Percentiles rank a stretch among this genome's conserved stretches.
phyloP scores from a whole-genome alignment of 2,113 vertebrate species.

The Mirounga angustirostris region DNA sequence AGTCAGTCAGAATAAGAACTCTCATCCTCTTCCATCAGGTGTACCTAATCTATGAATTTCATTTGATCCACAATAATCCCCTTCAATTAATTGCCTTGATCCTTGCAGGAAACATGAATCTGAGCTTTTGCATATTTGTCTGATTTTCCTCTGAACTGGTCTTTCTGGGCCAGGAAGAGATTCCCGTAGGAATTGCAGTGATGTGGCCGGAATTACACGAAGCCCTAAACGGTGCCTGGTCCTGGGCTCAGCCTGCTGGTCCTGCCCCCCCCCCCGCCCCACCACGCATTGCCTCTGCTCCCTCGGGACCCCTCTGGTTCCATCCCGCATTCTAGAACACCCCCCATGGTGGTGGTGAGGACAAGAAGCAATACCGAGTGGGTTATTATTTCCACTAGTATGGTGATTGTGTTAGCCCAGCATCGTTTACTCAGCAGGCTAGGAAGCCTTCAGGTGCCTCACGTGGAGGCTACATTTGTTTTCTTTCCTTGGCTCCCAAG shows the following conservation, averaged over 20 bases:
- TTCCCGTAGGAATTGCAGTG: fast-evolving
- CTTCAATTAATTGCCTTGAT: background rate
- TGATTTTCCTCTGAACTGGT: background rate
- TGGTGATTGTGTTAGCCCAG: background rate
- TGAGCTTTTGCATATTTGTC: background rate
- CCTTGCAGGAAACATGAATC: background rate
- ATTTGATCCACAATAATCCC: background rate
- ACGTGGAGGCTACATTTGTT: fast-evolving
- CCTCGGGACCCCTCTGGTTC: background rate
- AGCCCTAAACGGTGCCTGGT: fast-evolving
- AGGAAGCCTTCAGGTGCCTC: no score
- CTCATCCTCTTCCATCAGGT: background rate
- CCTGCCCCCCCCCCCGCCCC: no score
- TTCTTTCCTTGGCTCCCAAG: fast-evolving
- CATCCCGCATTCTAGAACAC: background rate
- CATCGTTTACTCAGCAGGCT: background rate
- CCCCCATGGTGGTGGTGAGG: background rate
- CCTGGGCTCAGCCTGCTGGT: background rate
- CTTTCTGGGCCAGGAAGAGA: background rate
- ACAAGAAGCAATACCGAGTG: background rate
- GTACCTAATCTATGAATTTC: background rate
- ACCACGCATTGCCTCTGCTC: fast-evolving
- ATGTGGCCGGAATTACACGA: no score
- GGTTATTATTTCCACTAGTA: background rate
- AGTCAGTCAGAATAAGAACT: background rate